A percentile compares a stretch with the other conserved stretches of the same genome.
These are phyloP conservation scores for Lutjanus argentimaculatus DNA, from an alignment of 2,797 vertebrate species.

Conservation along the genomic window DNA sequence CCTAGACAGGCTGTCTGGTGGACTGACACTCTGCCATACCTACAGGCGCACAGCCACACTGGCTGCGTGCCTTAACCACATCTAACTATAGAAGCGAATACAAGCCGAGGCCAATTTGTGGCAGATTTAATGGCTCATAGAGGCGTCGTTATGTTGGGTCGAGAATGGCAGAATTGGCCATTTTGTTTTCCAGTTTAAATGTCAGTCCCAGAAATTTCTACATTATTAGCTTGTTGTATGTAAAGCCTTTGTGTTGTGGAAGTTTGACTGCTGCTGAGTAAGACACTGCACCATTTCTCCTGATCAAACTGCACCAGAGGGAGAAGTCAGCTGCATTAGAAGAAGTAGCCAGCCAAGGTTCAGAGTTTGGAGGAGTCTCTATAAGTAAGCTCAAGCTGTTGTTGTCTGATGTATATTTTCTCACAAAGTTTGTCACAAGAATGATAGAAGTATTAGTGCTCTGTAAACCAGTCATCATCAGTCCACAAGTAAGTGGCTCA, in stretches of 20 bases:
- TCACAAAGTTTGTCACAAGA: background rate
- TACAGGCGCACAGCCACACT: slow-evolving; percentile 57
- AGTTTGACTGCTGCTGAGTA: slow-evolving; percentile 23
- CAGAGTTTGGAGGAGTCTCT: slow-evolving; percentile 8
- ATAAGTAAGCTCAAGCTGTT: background rate
- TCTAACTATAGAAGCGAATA: slow-evolving; percentile 69
- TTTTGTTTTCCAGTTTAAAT: slow-evolving; percentile 64
- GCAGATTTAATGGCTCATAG: slow-evolving; percentile 54
- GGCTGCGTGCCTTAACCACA: slow-evolving; percentile 59
- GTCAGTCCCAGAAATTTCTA: slow-evolving; percentile 27
- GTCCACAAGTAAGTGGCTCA: background rate
- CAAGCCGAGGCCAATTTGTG: slow-evolving; percentile 53
- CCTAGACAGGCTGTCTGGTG: slow-evolving; percentile 71
- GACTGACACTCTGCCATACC: slow-evolving; percentile 62
- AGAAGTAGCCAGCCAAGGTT: slow-evolving; percentile 18
- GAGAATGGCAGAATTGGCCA: slow-evolving; percentile 35
- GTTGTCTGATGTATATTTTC: background rate
- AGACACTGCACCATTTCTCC: slow-evolving; percentile 7
- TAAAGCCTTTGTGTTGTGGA: slow-evolving; percentile 1
- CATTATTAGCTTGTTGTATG: slow-evolving; percentile 34
- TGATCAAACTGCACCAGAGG: slow-evolving; percentile 19
- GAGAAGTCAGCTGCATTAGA: slow-evolving; percentile 24
- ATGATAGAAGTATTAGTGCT: background rate
- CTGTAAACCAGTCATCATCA: background rate
- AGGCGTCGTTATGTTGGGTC: slow-evolving; percentile 38